Conservation (phyloP, 2,113 vertebrate species). For the Carlito syrichta region DNA sequence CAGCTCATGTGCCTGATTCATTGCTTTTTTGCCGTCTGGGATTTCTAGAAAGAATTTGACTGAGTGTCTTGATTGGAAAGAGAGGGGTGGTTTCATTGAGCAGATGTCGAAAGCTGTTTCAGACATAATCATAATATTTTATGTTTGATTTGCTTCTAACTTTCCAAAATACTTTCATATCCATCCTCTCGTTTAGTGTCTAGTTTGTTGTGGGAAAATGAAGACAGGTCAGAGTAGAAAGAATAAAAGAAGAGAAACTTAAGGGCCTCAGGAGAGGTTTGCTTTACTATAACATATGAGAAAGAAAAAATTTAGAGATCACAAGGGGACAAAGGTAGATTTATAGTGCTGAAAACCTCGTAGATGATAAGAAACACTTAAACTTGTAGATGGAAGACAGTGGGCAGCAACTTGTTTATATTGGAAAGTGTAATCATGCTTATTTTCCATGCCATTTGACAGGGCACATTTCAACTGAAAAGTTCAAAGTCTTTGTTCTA, state of each 20-base stretch:
- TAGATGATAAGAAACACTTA: not conserved
- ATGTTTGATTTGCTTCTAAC: conserved; percentile 49
- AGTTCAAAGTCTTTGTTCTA: not conserved
- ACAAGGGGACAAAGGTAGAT: not conserved
- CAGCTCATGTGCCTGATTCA: conserved; percentile 5
- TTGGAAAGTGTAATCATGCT: not conserved
- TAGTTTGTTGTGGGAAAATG: conserved; percentile 47
- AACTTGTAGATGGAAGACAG: not conserved
- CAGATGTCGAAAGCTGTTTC: conserved; percentile 55
- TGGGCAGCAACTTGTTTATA: not conserved
- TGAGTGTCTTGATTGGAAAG: conserved; percentile 42
- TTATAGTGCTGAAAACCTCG: not conserved
- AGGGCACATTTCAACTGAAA: not conserved
- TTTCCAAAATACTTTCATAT: conserved; percentile 49
- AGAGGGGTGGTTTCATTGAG: conserved; percentile 20
- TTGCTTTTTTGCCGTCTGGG: conserved; percentile 36
- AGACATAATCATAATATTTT: conserved; percentile 54
- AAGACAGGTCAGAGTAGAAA: conserved; percentile 31
- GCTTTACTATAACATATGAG: not conserved
- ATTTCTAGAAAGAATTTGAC: conserved; percentile 59
- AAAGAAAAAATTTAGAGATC: not conserved
- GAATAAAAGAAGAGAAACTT: conserved; percentile 39
- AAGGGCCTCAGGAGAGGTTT: not conserved
- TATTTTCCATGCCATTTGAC: not conserved
- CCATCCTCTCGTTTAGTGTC: conserved; percentile 25